Percentiles rank a stretch among this genome's conserved stretches.
Evolutionary conservation across 2,888 invertebrate species (phyloP).

Genomic region (Nymphalis c-album): DNA sequence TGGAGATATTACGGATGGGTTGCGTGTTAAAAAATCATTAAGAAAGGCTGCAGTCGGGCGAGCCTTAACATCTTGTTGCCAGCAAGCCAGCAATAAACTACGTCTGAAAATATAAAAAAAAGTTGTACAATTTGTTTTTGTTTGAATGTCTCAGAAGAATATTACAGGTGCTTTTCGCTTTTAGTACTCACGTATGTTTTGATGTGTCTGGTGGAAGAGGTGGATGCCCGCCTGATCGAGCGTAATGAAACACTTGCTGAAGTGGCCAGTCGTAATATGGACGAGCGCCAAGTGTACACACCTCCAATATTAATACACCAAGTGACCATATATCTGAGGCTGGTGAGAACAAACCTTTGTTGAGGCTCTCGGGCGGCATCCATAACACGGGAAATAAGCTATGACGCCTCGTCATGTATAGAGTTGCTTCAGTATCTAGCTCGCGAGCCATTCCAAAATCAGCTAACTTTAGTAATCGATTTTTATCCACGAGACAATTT

Average conservation of each 20-base stretch:
- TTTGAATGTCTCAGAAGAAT: too few relatives aligned
- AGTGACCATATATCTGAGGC: slow-evolving; percentile 94
- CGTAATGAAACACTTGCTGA: slow-evolving; percentile 83
- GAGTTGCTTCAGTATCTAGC: slow-evolving; percentile 87
- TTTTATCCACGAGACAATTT: slow-evolving; percentile 89
- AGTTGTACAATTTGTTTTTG: neutral
- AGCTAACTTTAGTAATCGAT: slow-evolving; percentile 86
- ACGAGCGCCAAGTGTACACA: slow-evolving; percentile 93
- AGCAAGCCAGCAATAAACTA: slow-evolving; percentile 87
- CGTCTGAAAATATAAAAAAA: slow-evolving; percentile 52
- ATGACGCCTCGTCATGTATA: slow-evolving; percentile 89
- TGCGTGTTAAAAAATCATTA: slow-evolving; percentile 87
- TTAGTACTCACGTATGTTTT: slow-evolving; percentile 48
- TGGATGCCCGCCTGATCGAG: slow-evolving; percentile 84
- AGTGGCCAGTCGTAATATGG: slow-evolving; percentile 89
- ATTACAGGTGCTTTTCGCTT: too few relatives aligned
- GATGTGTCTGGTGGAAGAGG: slow-evolving; percentile 83
- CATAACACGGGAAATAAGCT: slow-evolving; percentile 92
- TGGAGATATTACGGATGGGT: slow-evolving; percentile 74
- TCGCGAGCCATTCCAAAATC: slow-evolving; percentile 87
- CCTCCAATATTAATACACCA: slow-evolving; percentile 91
- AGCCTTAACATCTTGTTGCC: slow-evolving; percentile 84
- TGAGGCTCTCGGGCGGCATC: slow-evolving; percentile 95
- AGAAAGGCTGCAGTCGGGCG: slow-evolving; percentile 88
- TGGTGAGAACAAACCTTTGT: slow-evolving; percentile 88